Evolutionary conservation across 2,888 invertebrate genomes (phyloP).

Genomic region (Labia minor): DNA sequence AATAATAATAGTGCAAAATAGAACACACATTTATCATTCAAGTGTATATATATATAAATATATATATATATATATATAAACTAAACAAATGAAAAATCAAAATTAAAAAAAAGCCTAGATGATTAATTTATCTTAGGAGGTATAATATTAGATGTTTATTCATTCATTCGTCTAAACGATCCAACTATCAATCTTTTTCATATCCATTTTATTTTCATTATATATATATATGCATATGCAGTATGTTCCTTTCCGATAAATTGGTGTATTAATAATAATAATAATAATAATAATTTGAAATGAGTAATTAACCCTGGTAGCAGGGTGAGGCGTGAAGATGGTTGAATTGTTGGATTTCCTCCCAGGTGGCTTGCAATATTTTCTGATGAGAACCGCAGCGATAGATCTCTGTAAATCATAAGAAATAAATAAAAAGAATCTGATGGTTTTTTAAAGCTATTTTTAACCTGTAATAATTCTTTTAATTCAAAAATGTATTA

Average conservation of each 20-base stretch:
- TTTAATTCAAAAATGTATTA: too few species aligned
- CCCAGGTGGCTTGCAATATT: background rate
- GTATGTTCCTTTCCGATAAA: too few species aligned
- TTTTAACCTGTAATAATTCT: too few species aligned
- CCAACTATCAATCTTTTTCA: background rate
- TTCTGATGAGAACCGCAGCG: background rate
- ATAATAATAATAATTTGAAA: background rate
- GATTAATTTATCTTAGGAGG: background rate
- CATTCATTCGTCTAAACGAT: conserved; percentile 13
- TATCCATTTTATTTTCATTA: background rate
- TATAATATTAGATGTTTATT: background rate
- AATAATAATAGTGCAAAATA: conserved; percentile 3
- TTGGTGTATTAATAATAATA: too few species aligned
- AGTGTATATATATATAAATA: background rate
- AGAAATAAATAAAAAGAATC: too few species aligned
- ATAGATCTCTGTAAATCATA: background rate
- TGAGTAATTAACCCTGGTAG: background rate
- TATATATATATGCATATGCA: too few species aligned
- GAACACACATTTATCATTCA: background rate
- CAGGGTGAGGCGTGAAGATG: background rate
- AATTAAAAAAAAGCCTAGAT: background rate
- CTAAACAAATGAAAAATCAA: background rate
- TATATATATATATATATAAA: background rate
- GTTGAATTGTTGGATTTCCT: background rate
- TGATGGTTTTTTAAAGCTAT: too few species aligned